A percentile compares a stretch with the other conserved stretches of the same genome.
phyloP scores from a whole-genome alignment of 2,113 vertebrate species.

The Dasyornis broadbenti region DNA sequence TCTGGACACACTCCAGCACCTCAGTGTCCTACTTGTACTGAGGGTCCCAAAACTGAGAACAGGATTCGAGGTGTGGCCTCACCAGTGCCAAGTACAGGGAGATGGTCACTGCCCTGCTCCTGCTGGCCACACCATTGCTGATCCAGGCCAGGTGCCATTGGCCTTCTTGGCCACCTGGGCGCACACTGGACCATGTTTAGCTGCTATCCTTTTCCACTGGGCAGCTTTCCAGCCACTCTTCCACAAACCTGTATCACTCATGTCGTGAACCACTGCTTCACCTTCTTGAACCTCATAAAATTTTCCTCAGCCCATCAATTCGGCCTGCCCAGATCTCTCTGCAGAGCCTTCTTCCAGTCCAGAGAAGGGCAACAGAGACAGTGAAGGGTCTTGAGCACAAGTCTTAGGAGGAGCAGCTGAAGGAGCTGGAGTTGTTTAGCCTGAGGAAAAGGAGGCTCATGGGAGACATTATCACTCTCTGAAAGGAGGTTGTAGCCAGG shows the following conservation, averaged over 20 bases:
- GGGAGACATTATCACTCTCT: background rate
- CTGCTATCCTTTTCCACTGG: background rate
- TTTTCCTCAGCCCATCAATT: accelerated
- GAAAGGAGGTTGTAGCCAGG: background rate
- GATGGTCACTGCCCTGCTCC: accelerated
- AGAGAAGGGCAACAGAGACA: background rate
- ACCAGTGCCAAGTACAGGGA: accelerated
- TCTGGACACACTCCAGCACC: accelerated
- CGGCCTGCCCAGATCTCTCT: background rate
- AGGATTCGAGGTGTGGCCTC: accelerated
- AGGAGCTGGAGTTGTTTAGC: background rate
- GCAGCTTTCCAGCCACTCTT: background rate
- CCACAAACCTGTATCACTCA: background rate
- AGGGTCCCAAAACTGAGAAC: background rate
- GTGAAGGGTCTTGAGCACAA: background rate
- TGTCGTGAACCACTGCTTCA: background rate
- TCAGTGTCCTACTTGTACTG: accelerated
- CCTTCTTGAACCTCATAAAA: background rate
- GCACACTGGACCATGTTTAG: accelerated
- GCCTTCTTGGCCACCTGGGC: background rate
- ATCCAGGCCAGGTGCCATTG: accelerated
- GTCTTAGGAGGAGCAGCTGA: background rate
- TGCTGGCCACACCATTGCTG: background rate
- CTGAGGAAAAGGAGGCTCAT: background rate
- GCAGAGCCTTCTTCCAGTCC: background rate